A percentile compares a stretch with the other conserved stretches of the same genome.
These are phyloP conservation scores for Carlito syrichta DNA, from an alignment of 2,113 vertebrate species.

Conservation along the genomic window DNA sequence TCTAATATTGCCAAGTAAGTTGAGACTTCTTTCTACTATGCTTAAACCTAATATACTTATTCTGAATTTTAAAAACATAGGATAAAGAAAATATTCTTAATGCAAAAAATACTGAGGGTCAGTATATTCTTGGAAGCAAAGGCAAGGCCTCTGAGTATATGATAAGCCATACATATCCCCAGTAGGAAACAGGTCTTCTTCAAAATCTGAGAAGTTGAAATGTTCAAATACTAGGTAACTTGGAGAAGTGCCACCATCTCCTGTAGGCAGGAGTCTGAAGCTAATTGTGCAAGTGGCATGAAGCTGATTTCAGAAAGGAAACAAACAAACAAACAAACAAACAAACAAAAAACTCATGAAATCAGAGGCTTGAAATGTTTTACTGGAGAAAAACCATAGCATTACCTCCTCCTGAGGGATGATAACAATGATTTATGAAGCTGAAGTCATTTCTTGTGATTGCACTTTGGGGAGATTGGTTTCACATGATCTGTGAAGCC, in stretches of 20 bases:
- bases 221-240: not conserved
- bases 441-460: slow-evolving; percentile 78
- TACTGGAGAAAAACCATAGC: slow-evolving; percentile 73
- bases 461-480: slow-evolving; percentile 77
- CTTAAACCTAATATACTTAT: slow-evolving; percentile 58
- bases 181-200: slow-evolving; percentile 35
- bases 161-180: not conserved
- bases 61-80: slow-evolving; percentile 63
- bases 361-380: slow-evolving; percentile 71
- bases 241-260: not conserved
- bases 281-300: slow-evolving; percentile 34
- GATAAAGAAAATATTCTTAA: not conserved
- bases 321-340: not conserved
- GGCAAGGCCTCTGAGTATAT: slow-evolving; percentile 7
- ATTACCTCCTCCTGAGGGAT: slow-evolving; percentile 77
- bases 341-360: slow-evolving; percentile 42
- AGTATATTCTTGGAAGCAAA: slow-evolving; percentile 21
- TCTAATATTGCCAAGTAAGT: slow-evolving; percentile 58
- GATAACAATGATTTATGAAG: slow-evolving; percentile 82
- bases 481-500: slow-evolving; percentile 79
- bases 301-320: slow-evolving; percentile 60
- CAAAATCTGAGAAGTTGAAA: not conserved
- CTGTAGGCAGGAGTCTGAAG: slow-evolving; percentile 9
- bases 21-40: slow-evolving; percentile 58
- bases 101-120: slow-evolving; percentile 32